A percentile compares a stretch with the other conserved stretches of the same genome.
phyloP scores from a whole-genome alignment of 2,888 invertebrate species.

The Poecilobothrus nobilitatus region DNA sequence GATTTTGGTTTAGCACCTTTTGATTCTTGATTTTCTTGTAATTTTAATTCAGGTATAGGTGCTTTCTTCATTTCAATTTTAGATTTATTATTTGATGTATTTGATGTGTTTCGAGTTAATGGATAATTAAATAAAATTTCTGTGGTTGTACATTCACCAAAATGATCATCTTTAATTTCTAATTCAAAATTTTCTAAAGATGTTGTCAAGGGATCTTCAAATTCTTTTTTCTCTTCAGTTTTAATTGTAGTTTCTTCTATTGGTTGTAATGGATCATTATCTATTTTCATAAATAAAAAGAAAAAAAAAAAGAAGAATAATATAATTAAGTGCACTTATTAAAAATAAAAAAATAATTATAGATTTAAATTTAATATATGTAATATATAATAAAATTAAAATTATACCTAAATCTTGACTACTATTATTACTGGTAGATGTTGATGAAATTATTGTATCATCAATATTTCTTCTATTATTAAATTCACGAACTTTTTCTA shows the following conservation, averaged over 20 bases:
- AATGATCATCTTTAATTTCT: slow-evolving; percentile 58
- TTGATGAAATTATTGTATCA: background rate
- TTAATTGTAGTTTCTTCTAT: background rate
- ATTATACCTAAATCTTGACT: slow-evolving; percentile 2
- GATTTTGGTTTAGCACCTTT: slow-evolving; percentile 1
- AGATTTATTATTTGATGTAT: slow-evolving; percentile 30
- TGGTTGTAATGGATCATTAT: background rate
- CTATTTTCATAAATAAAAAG: background rate
- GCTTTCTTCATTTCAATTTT: background rate
- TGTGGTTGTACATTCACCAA: slow-evolving; percentile 46
- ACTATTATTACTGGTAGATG: background rate
- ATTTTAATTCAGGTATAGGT: background rate
- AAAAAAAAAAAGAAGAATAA: background rate
- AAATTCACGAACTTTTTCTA: slow-evolving; percentile 20
- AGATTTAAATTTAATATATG: no score
- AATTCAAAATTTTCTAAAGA: slow-evolving; percentile 30
- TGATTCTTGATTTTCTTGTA: background rate
- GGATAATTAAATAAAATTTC: slow-evolving; percentile 32
- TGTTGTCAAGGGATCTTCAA: background rate
- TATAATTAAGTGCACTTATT: no score
- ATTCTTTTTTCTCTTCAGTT: background rate
- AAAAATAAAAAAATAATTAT: no score
- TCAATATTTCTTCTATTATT: background rate
- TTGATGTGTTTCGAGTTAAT: slow-evolving; percentile 37
- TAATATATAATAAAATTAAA: no score